These are phyloP conservation scores for Pheosia gnoma DNA, from an alignment of 2,888 invertebrate genomes.

Conservation along the genomic window DNA sequence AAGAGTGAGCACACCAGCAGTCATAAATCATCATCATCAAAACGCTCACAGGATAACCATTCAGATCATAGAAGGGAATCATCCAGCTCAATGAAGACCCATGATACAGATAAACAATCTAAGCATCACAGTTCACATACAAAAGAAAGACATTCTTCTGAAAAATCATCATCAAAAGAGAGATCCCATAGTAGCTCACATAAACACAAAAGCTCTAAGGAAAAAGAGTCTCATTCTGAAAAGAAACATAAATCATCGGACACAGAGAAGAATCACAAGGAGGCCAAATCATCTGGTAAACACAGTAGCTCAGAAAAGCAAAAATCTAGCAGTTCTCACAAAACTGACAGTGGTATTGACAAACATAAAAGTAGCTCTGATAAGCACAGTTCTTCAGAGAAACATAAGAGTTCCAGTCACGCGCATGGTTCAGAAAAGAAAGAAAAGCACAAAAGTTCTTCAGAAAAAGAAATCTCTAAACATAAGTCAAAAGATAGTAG, in stretches of 20 bases:
- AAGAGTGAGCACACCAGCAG: slow-evolving; percentile 57
- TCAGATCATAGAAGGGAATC: slow-evolving; percentile 51
- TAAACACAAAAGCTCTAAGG: slow-evolving; percentile 56
- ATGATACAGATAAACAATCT: slow-evolving; percentile 48
- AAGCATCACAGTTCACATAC: slow-evolving; percentile 50
- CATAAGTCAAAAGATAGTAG: slow-evolving; percentile 60
- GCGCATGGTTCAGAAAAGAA: slow-evolving; percentile 36
- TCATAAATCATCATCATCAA: slow-evolving; percentile 51
- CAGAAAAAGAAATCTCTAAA: slow-evolving; percentile 56
- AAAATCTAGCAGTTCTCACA: slow-evolving; percentile 46
- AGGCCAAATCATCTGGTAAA: slow-evolving; percentile 45
- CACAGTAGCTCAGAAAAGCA: slow-evolving; percentile 48
- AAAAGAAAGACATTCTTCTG: slow-evolving; percentile 49
- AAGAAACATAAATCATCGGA: slow-evolving; percentile 56
- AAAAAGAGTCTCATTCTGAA: slow-evolving; percentile 53
- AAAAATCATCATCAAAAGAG: slow-evolving; percentile 54
- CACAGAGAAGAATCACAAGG: slow-evolving; percentile 51
- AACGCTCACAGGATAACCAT: slow-evolving; percentile 50
- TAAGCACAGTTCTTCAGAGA: slow-evolving; percentile 42
- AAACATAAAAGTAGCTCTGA: slow-evolving; percentile 50
- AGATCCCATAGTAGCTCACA: slow-evolving; percentile 57
- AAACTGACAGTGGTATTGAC: slow-evolving; percentile 49
- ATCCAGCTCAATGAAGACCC: slow-evolving; percentile 47
- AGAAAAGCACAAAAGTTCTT: slow-evolving; percentile 52
- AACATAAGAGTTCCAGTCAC: slow-evolving; percentile 50